Conservation (phyloP, 2,797 vertebrate species). For the Champsocephalus esox region DNA sequence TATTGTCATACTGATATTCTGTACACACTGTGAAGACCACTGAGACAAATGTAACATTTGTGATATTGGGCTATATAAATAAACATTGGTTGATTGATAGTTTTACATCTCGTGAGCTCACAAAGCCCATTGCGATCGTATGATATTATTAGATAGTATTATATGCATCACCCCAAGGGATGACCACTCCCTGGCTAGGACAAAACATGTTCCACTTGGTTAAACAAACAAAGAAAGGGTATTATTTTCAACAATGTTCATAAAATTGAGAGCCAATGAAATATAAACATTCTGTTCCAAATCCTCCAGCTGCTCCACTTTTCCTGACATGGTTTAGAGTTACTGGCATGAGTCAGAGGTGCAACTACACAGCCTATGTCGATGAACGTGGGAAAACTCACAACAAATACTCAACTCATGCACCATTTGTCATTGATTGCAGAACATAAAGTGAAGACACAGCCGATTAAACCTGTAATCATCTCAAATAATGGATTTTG, state of each 20-base stretch:
- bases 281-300: constrained; percentile 22
- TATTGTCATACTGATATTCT: too few relatives aligned
- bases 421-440: not conserved
- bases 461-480: not conserved
- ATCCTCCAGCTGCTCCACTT: constrained; percentile 33
- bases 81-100: too few relatives aligned
- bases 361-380: not conserved
- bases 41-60: too few relatives aligned
- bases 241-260: constrained; percentile 29
- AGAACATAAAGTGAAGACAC: constrained; percentile 7
- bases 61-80: too few relatives aligned
- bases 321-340: constrained; percentile 22
- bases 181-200: constrained; percentile 12
- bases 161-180: constrained; percentile 11
- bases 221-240: constrained; percentile 25
- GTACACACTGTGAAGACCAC: too few relatives aligned
- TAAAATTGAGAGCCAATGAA: constrained; percentile 23
- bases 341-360: constrained; percentile 12
- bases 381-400: constrained; percentile 6
- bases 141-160: too few relatives aligned
- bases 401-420: constrained; percentile 6
- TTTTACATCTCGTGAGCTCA: constrained; percentile 2
- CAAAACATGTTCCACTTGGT: constrained; percentile 5
- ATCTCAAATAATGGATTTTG: not conserved
- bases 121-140: not conserved